Evolutionary conservation across 2,797 vertebrate species (phyloP).

Genomic region (Podarcis lilfordi): DNA sequence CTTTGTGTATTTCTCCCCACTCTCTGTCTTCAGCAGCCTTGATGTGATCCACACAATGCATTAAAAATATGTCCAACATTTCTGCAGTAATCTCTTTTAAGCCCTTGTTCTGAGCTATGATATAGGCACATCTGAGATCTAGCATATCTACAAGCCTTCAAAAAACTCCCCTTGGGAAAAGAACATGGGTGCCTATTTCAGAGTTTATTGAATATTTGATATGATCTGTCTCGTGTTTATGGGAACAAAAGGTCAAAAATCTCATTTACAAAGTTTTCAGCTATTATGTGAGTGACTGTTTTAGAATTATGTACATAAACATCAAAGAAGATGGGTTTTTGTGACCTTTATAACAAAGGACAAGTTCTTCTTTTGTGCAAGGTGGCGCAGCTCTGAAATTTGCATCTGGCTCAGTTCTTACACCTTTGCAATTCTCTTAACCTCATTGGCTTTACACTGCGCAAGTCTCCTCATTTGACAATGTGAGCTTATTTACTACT

Average conservation of each 20-base stretch:
- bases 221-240: slow-evolving; percentile 65
- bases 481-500: slow-evolving; percentile 15
- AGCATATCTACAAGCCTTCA: slow-evolving; percentile 68
- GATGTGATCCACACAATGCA: slow-evolving; percentile 40
- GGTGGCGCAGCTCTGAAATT: neutral
- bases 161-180: slow-evolving; percentile 54
- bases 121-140: slow-evolving; percentile 32
- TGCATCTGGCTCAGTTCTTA: neutral
- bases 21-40: slow-evolving; percentile 41
- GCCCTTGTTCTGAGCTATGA: slow-evolving; percentile 64
- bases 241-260: slow-evolving; percentile 63
- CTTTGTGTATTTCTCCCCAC: slow-evolving; percentile 43
- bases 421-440: neutral
- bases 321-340: slow-evolving; percentile 47
- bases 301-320: slow-evolving; percentile 49
- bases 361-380: slow-evolving; percentile 41
- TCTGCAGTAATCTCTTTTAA: slow-evolving; percentile 54
- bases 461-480: neutral
- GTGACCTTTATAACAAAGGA: slow-evolving; percentile 61
- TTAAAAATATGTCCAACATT: slow-evolving; percentile 59
- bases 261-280: slow-evolving; percentile 62
- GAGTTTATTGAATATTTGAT: slow-evolving; percentile 67
- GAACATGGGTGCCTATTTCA: slow-evolving; percentile 58
- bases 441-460: neutral
- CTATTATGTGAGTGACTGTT: slow-evolving; percentile 30